Base-by-base conservation (phyloP, 2,797 vertebrate species). In the Acrossocheilus wenchowensis region DNA sequence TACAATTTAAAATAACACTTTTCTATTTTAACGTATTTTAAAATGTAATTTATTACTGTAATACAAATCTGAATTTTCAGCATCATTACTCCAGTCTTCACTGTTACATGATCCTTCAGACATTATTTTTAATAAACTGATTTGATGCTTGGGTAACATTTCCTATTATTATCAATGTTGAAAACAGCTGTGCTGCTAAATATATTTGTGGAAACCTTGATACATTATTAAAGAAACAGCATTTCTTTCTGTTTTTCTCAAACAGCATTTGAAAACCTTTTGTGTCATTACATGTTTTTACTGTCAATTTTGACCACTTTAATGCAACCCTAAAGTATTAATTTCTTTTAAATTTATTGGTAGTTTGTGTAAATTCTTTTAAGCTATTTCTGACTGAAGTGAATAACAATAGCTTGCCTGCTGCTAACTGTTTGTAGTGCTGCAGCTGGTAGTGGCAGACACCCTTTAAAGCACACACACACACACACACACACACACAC, bases 391-490 rank as follows among this genome's bases (percentile, higher is more conserved):
- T 83, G 74, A 34, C 50, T 84, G 9, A 74, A 50, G 12, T 52
- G 26, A 78, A 83, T 57, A 68, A 85, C 62, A 86, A 62, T 69
- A 82, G 87, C 68, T 19, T 30, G 71, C 57, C 80, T 72, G 50
- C 80, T 11, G 71, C 72, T 71, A 3, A 21, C 23, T 43, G 64
- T 78, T 15, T 87, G 79, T 60, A 85, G 71, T 26, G 54, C 54
- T 57, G 17, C 83, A 84, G 72, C 84, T 89, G 84, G 83, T 60
- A 62, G 50, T 78, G 82, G 39, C 90, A 90, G 88, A 82, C 73
- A 21, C 78, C 69, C 80, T 85, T 86, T 30, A 86, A 81, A 43
- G 81, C 60, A 60, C 23, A 54, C 57, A 19, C 82, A 81, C 74
- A 75, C 73, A 60, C 39, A 17, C 54, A 64, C 57, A 19, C 82